Conservation (phyloP, 1,140 invertebrate species). For the Drosophila arizonae region DNA sequence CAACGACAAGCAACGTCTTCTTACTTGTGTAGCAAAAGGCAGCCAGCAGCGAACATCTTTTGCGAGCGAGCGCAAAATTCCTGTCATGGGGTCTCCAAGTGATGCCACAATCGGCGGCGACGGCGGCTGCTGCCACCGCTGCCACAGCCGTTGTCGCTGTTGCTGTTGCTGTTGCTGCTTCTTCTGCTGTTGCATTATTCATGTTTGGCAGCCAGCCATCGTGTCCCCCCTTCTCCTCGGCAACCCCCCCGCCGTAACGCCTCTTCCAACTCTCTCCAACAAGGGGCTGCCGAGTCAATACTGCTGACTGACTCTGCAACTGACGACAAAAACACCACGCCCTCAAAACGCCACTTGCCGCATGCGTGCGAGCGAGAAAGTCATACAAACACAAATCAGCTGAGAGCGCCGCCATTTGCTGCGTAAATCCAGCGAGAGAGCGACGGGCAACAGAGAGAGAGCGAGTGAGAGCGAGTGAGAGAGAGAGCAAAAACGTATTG, state of each 20-base stretch:
- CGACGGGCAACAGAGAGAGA: background rate
- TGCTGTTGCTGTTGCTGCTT: constrained; percentile 19
- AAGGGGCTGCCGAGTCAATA: constrained; percentile 28
- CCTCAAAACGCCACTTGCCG: constrained; percentile 47
- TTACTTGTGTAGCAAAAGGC: constrained; percentile 40
- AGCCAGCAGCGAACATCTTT: constrained; percentile 55
- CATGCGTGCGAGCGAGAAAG: constrained; percentile 51
- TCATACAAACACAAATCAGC: constrained; percentile 64
- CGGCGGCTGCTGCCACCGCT: constrained; percentile 22
- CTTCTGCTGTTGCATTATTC: constrained; percentile 68
- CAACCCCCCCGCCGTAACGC: background rate
- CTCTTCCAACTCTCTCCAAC: constrained; percentile 12
- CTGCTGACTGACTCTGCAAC: constrained; percentile 33
- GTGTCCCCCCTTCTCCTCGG: constrained; percentile 7
- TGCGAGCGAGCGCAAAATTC: constrained; percentile 61
- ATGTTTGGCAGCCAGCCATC: constrained; percentile 68
- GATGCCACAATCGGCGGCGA: constrained; percentile 48
- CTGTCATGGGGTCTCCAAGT: constrained; percentile 61
- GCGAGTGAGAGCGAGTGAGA: constrained; percentile 22
- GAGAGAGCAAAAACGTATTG: constrained; percentile 27
- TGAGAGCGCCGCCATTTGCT: constrained; percentile 77
- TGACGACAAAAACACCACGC: constrained; percentile 60
- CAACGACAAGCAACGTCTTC: constrained; percentile 50
- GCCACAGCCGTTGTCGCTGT: background rate
- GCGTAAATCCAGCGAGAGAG: constrained; percentile 32